A percentile compares a stretch with the other conserved stretches of the same genome.
Evolutionary conservation across 2,797 vertebrate genomes (phyloP).

Genomic region (Graptemys geographica): DNA sequence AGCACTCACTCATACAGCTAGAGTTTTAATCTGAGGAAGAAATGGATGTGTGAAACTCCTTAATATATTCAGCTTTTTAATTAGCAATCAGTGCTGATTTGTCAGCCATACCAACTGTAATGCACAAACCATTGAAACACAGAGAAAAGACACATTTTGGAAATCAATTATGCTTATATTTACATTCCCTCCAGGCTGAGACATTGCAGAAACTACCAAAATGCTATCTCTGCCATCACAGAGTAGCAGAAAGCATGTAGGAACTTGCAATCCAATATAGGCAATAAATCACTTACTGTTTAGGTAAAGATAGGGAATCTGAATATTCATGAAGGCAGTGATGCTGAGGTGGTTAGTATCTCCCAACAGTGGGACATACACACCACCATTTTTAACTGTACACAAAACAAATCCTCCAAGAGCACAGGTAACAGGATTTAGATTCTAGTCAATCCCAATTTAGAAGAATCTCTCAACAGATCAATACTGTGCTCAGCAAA

Average conservation of each 20-base stretch:
- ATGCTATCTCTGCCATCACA: constrained; percentile 70
- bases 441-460: background rate
- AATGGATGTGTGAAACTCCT: constrained; percentile 64
- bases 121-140: constrained; percentile 66
- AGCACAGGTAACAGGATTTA: background rate
- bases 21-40: constrained; percentile 59
- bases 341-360: constrained; percentile 21
- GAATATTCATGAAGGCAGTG: constrained; percentile 72
- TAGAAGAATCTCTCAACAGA: constrained; percentile 6
- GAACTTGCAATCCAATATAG: constrained; percentile 77
- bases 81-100: constrained; percentile 82
- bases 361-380: constrained; percentile 40
- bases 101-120: constrained; percentile 76
- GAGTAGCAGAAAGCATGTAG: constrained; percentile 68
- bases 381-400: constrained; percentile 5
- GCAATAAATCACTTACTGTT: constrained; percentile 79
- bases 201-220: constrained; percentile 72
- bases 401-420: background rate
- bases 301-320: constrained; percentile 63
- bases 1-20: constrained; percentile 52
- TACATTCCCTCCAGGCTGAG: constrained; percentile 77
- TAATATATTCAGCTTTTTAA: constrained; percentile 80
- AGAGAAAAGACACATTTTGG: constrained; percentile 63
- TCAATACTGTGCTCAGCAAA: fast-evolving
- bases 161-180: constrained; percentile 81